Evolutionary conservation across 1,140 invertebrate genomes (phyloP).

Genomic region (Aphaenogaster ashmeadi): DNA sequence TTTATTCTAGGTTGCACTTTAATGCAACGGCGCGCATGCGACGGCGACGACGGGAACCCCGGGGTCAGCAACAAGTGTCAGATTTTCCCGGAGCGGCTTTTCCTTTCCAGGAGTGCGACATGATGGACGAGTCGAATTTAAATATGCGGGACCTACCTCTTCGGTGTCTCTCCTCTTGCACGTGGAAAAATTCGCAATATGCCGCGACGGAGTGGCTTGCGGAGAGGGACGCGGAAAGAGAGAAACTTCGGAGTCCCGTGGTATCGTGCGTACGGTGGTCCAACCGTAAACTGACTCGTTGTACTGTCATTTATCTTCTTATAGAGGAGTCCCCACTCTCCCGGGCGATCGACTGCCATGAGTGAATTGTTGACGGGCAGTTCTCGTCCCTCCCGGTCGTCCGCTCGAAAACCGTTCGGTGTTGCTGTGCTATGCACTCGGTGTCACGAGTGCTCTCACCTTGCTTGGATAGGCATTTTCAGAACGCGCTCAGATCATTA

Average conservation of each 20-base stretch:
- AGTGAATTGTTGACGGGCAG: slow-evolving; percentile 34
- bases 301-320: slow-evolving; percentile 71
- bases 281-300: slow-evolving; percentile 65
- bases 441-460: slow-evolving; percentile 22
- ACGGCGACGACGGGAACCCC: background rate
- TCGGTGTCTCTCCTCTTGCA: background rate
- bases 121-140: slow-evolving; percentile 21
- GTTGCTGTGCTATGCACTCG: background rate
- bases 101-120: background rate
- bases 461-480: slow-evolving; percentile 24
- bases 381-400: background rate
- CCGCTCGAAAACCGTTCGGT: slow-evolving; percentile 21
- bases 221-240: background rate
- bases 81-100: slow-evolving; percentile 19
- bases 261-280: slow-evolving; percentile 21
- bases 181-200: background rate
- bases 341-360: slow-evolving; percentile 23
- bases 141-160: slow-evolving; percentile 43
- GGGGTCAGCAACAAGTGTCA: slow-evolving; percentile 60
- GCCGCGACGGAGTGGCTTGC: background rate
- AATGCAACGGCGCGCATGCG: background rate
- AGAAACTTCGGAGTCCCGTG: background rate
- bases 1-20: background rate
- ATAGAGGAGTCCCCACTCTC: slow-evolving; percentile 71
- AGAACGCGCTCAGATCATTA: background rate